These are phyloP conservation scores for Deilephila elpenor DNA, from an alignment of 2,888 invertebrate species.

Conservation along the genomic window DNA sequence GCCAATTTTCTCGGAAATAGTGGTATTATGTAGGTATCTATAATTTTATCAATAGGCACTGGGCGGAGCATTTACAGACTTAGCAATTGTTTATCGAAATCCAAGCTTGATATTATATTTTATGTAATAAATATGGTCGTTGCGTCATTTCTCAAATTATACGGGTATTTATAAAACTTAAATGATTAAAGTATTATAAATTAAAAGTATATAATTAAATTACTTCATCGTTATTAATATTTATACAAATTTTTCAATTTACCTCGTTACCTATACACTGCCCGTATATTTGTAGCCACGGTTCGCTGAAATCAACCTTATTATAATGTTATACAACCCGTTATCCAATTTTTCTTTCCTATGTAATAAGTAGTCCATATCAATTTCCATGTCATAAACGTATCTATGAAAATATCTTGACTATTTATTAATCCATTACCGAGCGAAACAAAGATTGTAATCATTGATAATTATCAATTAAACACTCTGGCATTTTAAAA, in stretches of 20 bases:
- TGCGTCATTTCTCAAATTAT: constrained; percentile 17
- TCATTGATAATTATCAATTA: no score
- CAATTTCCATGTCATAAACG: no score
- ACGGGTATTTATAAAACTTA: background rate
- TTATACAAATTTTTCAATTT: background rate
- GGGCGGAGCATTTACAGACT: constrained; percentile 1
- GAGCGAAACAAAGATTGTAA: no score
- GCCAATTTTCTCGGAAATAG: background rate
- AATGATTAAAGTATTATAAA: background rate
- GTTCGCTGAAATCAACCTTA: no score
- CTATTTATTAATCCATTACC: no score
- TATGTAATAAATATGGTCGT: background rate
- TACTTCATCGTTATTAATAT: background rate
- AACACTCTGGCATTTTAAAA: no score
- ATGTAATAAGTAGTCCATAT: no score
- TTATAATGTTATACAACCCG: no score
- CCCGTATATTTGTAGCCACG: no score
- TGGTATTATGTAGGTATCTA: background rate
- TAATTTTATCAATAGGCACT: background rate
- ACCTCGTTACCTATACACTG: no score
- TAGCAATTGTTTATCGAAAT: constrained; percentile 7
- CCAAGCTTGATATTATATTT: constrained; percentile 9
- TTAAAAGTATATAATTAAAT: background rate
- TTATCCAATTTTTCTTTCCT: no score
- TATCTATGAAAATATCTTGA: no score